phyloP scores from a whole-genome alignment of 2,113 vertebrate genomes.

The Malurus cyaneus region DNA sequence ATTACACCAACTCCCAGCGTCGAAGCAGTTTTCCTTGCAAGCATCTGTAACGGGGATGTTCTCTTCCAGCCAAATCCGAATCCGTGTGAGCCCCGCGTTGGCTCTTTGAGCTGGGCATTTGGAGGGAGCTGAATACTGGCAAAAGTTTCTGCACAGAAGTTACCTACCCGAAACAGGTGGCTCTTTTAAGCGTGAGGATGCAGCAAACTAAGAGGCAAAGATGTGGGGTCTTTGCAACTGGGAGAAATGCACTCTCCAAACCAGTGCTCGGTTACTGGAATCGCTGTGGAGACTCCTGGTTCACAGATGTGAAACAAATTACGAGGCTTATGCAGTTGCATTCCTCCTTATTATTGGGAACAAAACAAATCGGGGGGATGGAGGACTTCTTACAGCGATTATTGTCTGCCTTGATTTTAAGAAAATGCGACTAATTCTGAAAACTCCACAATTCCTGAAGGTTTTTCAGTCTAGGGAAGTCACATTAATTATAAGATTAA shows the following conservation, averaged over 20 bases:
- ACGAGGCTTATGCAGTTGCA: slow-evolving; percentile 27
- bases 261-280: slow-evolving; percentile 42
- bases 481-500: slow-evolving; percentile 73
- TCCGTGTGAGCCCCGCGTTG: rapidly evolving
- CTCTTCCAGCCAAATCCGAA: not conserved
- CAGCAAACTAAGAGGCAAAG: not conserved
- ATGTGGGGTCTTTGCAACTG: not conserved
- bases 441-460: slow-evolving; percentile 38
- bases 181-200: not conserved
- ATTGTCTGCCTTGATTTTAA: slow-evolving; percentile 38
- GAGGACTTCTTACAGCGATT: slow-evolving; percentile 51
- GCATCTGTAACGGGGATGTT: not conserved
- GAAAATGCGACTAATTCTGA: slow-evolving; percentile 37
- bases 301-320: slow-evolving; percentile 56
- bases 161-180: slow-evolving; percentile 31
- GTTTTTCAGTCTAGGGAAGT: slow-evolving; percentile 56
- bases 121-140: not conserved
- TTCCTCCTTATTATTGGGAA: slow-evolving; percentile 67
- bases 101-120: not conserved
- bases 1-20: not conserved
- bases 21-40: not conserved
- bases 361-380: slow-evolving; percentile 58
- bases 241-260: not conserved
- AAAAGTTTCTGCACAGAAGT: not conserved
- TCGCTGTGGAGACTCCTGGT: slow-evolving; percentile 47